Evolutionary conservation across 2,113 vertebrate species (phyloP).

Genomic region (Panthera tigris): DNA sequence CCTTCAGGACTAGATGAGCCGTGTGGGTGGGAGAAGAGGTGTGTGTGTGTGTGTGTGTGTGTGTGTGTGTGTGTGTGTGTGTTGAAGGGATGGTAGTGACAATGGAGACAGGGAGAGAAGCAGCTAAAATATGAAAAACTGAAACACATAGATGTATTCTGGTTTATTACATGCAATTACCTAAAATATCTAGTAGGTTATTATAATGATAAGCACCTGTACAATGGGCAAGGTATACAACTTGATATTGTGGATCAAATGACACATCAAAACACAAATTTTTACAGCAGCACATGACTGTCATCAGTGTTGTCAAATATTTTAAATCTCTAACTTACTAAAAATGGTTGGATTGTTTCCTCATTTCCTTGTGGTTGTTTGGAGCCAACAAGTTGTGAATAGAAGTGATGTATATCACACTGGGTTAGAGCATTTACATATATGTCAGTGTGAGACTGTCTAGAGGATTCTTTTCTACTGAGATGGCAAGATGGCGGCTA

Average conservation of each 20-base stretch:
- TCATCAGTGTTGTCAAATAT: not conserved
- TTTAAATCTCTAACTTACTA: not conserved
- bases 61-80: not conserved
- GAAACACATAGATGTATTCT: not conserved
- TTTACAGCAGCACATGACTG: not conserved
- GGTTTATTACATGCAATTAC: not conserved
- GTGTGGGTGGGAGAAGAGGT: accelerated
- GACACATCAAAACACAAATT: not conserved
- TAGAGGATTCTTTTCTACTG: not conserved
- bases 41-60: not conserved
- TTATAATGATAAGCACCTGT: not conserved
- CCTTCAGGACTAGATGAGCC: not conserved
- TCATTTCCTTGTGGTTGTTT: not conserved
- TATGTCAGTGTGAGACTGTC: not conserved
- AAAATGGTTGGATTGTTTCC: not conserved
- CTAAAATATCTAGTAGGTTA: not conserved
- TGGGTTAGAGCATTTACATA: not conserved
- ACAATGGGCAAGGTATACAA: not conserved
- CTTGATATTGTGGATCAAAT: not conserved
- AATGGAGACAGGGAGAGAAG: not conserved
- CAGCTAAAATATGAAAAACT: not conserved
- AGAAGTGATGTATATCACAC: not conserved
- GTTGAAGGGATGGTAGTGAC: not conserved
- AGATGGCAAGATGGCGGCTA: not conserved
- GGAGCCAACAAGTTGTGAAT: not conserved